These are phyloP conservation scores for Apodemus speciosus DNA, from an alignment of 2,113 vertebrate species.

Conservation along the genomic window DNA sequence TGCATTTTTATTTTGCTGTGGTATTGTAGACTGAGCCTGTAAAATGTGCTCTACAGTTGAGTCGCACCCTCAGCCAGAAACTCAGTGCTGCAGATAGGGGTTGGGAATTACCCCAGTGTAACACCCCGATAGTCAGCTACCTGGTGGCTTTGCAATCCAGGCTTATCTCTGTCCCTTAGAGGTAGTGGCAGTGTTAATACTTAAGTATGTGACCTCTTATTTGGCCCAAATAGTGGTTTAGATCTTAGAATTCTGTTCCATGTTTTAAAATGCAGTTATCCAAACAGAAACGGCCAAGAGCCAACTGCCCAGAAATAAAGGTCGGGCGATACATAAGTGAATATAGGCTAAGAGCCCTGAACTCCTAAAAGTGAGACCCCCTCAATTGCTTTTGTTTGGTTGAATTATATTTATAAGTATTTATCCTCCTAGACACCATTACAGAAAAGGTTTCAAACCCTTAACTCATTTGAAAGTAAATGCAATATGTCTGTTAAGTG, in stretches of 20 bases:
- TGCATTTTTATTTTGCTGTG: not conserved
- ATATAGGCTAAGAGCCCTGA: not conserved
- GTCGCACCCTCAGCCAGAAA: not conserved
- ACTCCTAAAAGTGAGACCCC: not conserved
- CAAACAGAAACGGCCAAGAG: not conserved
- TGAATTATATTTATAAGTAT: not conserved
- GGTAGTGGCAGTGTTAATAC: not conserved
- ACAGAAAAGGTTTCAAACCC: constrained; percentile 14
- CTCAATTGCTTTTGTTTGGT: not conserved
- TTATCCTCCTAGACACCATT: not conserved
- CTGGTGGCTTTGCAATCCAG: not conserved
- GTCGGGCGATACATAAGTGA: not conserved
- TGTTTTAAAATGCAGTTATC: not conserved
- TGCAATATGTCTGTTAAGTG: not conserved
- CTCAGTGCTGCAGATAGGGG: not conserved
- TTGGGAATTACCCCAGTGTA: not conserved
- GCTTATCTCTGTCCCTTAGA: not conserved
- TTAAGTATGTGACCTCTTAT: not conserved
- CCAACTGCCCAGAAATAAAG: not conserved
- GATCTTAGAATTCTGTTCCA: constrained; percentile 3
- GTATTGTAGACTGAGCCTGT: not conserved
- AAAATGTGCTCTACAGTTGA: not conserved
- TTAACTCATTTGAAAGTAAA: constrained; percentile 33
- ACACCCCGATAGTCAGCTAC: not conserved
- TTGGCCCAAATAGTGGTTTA: not conserved